Evolutionary conservation across 1,140 invertebrate species (phyloP), one percentile per base, ranked within the genome.

Genomic region (Heterodera schachtii): DNA sequence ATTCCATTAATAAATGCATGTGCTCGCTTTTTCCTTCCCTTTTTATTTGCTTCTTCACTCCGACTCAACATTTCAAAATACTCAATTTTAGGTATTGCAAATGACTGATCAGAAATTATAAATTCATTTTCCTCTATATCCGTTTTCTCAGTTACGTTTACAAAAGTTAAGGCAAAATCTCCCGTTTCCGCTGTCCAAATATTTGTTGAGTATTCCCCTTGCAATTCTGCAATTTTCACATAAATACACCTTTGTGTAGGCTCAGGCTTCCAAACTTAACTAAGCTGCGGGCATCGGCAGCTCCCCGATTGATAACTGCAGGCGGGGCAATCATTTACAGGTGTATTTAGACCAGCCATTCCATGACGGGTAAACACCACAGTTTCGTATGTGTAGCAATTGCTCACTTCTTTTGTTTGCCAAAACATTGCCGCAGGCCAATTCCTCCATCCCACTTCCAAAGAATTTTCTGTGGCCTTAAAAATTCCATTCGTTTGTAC

Each of bases 331-430:
- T 49, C 41, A 7, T 47, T 47, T n/a, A 60, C 5, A 0, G 75
- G 75, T 5, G 75, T 76, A n/a, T 46, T 44, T 5, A 76, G 41
- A 13, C 49, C 75, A 13, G 41, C 16, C 43, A 76, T 44, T 47
- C 75, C 75, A 66, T 47, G 49, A 52, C 60, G 75, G 9, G 75
- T 76, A 52, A 76, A 76, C 3, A 76, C 75, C 0, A 76, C 75
- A 52, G 75, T 76, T 44, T 76, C 75, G 1, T 76, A 76, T 3
- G 31, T 41, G 31, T 52, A 76, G 49, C 75, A 76, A 76, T 76
- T 76, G 21, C 19, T 31, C 2, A 64, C 47, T 16, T 57, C 3
- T 47, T 3, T 44, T 4, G 75, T 76, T 13, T 1, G 4, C 75
- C 75, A 76, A 60, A 64, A 31, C 16, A 76, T 76, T 5, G 41